Evolutionary conservation across 2,797 vertebrate species (phyloP), one percentile per base, ranked within the genome.

Genomic region (Esox lucius): DNA sequence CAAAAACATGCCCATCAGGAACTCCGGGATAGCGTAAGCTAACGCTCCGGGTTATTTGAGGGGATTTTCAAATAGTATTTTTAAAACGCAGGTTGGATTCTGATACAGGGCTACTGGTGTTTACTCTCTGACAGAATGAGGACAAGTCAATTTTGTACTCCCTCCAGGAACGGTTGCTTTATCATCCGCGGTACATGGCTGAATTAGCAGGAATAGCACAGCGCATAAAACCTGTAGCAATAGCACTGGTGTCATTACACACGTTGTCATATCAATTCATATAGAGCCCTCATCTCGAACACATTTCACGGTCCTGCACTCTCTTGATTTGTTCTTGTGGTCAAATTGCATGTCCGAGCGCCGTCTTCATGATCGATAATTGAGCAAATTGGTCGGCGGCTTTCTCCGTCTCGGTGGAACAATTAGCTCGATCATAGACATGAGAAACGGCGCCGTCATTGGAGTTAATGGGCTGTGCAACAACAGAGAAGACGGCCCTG

Each of bases 61-160:
- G 22, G 24, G 42, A 46, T 46, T 24, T 61, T 61, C 1, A 26
- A 26, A 61, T 26, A 8, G 56, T 61, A 59, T 24, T 61, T 61
- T 24, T 61, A 61, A 61, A 61, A 61, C 56, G 56, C 56, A 61
- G 9, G 22, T 61, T 9, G 15, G 13, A 59, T 17, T 65, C 68
- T 28, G 7, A 26, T 26, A 65, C 24, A 42, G 67, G 71, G 75
- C 68, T 62, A n/a, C 42, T 22, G 75, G 61, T 67, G 56, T 61
- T 61, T 61, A 61, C 51, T 59, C 13, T 28, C 48, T 49, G 28
- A 51, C 26, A 19, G 46, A 53, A 70, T 16, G 8, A 70, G 46
- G 51, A 31, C 68, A 51, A 70, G 48, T 51, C 24, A 51, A 53
- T 70, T 49, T 49, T 22, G 49, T 53, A 26, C 48, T 13, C 56